phyloP scores from a whole-genome alignment of 1,140 invertebrate genomes.

The Bombus affinis region DNA sequence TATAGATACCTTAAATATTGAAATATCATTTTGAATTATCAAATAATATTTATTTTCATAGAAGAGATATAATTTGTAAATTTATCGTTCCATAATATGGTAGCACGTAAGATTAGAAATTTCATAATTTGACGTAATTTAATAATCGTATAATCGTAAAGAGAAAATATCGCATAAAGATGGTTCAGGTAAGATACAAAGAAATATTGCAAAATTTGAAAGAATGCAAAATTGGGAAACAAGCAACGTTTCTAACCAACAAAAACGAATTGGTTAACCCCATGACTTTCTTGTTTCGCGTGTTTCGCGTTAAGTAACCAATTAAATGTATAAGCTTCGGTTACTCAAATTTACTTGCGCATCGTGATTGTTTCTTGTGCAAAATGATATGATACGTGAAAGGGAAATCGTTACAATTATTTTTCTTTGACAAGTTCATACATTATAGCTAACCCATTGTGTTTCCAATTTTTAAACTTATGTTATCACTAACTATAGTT shows the following conservation, averaged over 20 bases:
- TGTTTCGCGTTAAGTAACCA: slow-evolving; percentile 1
- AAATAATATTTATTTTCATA: too few species aligned
- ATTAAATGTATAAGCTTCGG: not conserved
- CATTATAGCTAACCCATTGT: not conserved
- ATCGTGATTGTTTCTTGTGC: not conserved
- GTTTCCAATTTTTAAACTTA: not conserved
- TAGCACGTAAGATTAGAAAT: not conserved
- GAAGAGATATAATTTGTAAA: too few species aligned
- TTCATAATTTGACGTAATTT: too few species aligned
- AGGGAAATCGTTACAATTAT: not conserved
- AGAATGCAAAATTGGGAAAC: not conserved
- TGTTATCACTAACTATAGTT: not conserved
- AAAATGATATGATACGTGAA: not conserved
- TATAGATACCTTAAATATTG: too few species aligned
- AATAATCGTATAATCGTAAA: not conserved
- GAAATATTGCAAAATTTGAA: not conserved
- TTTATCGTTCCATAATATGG: too few species aligned
- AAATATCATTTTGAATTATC: too few species aligned
- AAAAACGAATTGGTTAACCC: not conserved
- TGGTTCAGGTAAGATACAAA: not conserved
- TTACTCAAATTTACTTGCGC: not conserved
- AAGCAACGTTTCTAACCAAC: not conserved
- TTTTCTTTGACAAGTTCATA: not conserved
- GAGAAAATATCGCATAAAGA: not conserved
- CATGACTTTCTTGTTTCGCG: slow-evolving; percentile 8